Base-by-base conservation (phyloP, 1,140 invertebrate genomes). In the Heterodera carotae region DNA sequence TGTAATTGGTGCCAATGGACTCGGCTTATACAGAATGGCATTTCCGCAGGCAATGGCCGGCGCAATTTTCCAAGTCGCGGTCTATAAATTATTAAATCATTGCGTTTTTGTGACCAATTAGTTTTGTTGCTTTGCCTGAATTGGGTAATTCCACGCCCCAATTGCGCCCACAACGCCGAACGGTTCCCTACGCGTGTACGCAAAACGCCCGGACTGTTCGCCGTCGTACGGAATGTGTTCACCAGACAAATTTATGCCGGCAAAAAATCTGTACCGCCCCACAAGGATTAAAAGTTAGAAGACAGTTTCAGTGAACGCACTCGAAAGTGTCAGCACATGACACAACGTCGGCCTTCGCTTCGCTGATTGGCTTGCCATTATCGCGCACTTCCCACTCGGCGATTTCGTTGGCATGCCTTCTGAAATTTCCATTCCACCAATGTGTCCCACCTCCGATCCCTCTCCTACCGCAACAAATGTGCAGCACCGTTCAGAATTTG, bases 141-240 rank as follows among this genome's bases (percentile, higher is more conserved):
- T 89, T 18, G 91, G 91, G 78, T 90, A 91, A 82, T 91, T 91
- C 90, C 90, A 91, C 1, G 91, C 91, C 6, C 91, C 91, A 25
- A 86, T 76, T 59, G 70, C 72, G 1, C 86, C 84, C 71, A 85
- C 84, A n/a, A 91, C 90, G 6, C 91, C 91, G 6, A 91, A 80
- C 22, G 91, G 90, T 82, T 91, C 90, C 39, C 89, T 80, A 25
- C 79, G 36, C 25, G 86, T 86, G 75, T 87, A 86, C 31, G 85
- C 85, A 69, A 84, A 83, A 12, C 82, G 76, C 43, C 69, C 53
- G 36, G 53, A 56, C 0, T 22, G n/a, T 22, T 59, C 36, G 25
- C 70, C 79, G 34, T 39, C 73, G 48, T 83, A 78, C 1, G 84
- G 83, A 53, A 84, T 75, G 72, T 86, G 76, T 33, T 79, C 69